Conservation (phyloP, 2,797 vertebrate genomes). For the Buceros bicornis region DNA sequence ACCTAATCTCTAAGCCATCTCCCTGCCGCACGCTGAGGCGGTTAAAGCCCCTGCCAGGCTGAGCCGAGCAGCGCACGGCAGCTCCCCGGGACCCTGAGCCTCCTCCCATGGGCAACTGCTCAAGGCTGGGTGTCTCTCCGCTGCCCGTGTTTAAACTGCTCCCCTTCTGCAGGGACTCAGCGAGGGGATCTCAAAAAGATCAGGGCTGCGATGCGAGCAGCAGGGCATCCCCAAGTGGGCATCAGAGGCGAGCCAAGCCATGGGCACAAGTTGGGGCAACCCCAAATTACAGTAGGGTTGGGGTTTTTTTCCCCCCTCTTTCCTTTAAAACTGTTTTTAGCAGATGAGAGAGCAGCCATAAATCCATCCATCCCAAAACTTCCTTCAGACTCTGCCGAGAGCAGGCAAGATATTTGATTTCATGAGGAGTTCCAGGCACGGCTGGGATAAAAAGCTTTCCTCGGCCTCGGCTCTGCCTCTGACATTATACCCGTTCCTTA, state of each 20-base stretch:
- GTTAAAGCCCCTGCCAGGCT: not conserved
- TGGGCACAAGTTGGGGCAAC: accelerated
- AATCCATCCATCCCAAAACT: slow-evolving; percentile 12
- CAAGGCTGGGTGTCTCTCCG: no score
- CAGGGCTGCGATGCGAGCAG: accelerated
- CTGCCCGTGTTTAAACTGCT: not conserved
- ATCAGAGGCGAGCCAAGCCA: not conserved
- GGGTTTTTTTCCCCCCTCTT: not conserved
- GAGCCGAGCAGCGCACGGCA: accelerated
- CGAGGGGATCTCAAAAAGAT: accelerated
- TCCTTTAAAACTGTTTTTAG: not conserved
- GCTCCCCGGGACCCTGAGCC: not conserved
- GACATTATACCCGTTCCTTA: not conserved
- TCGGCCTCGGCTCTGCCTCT: not conserved
- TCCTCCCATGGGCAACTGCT: accelerated
- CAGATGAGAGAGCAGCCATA: not conserved
- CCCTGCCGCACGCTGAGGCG: not conserved
- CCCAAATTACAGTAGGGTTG: not conserved
- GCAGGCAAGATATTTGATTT: slow-evolving; percentile 60
- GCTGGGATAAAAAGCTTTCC: slow-evolving; percentile 59
- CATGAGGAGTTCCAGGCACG: slow-evolving; percentile 13
- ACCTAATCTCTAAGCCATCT: slow-evolving; percentile 59
- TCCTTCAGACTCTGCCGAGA: slow-evolving; percentile 19
- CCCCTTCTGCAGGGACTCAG: not conserved
- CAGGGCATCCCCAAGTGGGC: not conserved